phyloP scores from a whole-genome alignment of 2,888 invertebrate genomes.

The Abscondita cerata region DNA sequence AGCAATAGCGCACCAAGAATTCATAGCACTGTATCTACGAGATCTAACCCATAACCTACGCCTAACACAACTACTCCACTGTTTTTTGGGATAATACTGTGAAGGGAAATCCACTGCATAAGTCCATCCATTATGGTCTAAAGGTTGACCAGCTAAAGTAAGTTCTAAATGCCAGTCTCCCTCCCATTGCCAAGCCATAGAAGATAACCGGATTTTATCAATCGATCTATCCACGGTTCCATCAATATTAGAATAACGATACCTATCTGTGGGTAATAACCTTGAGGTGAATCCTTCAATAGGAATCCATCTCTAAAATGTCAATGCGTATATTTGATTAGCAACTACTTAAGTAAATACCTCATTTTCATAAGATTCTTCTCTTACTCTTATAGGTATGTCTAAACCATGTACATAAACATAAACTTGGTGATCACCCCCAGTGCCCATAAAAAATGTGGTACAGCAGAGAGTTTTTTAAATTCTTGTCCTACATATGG shows the following conservation, averaged over 20 bases:
- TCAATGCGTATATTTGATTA: constrained; percentile 12
- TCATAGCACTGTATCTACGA: constrained; percentile 86
- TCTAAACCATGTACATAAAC: constrained; percentile 89
- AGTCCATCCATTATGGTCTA: constrained; percentile 93
- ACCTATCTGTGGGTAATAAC: constrained; percentile 87
- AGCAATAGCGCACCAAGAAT: constrained; percentile 92
- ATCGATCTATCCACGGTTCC: constrained; percentile 80
- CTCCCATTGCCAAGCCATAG: constrained; percentile 97
- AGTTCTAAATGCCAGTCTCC: constrained; percentile 90
- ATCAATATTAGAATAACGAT: constrained; percentile 84
- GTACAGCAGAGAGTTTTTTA: constrained; percentile 85
- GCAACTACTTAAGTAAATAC: constrained; percentile 54
- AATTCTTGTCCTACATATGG: constrained; percentile 87
- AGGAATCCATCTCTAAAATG: constrained; percentile 82
- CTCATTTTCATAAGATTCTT: constrained; percentile 93
- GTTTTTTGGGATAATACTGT: constrained; percentile 78
- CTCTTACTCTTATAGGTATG: constrained; percentile 88
- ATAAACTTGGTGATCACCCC: constrained; percentile 91
- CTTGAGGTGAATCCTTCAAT: constrained; percentile 85
- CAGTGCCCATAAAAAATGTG: constrained; percentile 90
- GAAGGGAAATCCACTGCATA: constrained; percentile 93
- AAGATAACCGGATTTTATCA: constrained; percentile 84
- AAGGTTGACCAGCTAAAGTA: constrained; percentile 82
- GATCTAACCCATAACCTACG: constrained; percentile 90
- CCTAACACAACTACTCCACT: constrained; percentile 90